Base-by-base conservation (phyloP, 2,797 vertebrate genomes). In the Capromys pilorides region DNA sequence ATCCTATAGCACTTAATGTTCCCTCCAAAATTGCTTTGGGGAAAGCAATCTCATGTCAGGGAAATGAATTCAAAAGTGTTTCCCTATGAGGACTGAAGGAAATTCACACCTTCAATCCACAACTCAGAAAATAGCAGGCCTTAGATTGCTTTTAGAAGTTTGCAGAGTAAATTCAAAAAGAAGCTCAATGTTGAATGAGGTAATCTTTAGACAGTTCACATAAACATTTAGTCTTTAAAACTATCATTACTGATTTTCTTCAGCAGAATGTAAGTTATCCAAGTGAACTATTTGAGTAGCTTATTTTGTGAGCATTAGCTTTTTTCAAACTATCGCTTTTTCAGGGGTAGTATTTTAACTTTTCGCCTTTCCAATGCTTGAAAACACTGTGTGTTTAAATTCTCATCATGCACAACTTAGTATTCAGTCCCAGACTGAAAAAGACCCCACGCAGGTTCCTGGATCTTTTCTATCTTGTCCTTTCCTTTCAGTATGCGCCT, bases 11-110 rank as follows among this genome's bases (percentile, higher is more conserved):
- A 94, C 92, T 94, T 95, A 96, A 96, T 96, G 94, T 94, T 94
- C 92, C 87, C 94, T 96, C 96, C 87, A 95, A 96, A 96, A 97
- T 96, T 97, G 96, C 94, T 97, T 96, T 94, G 91, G 89, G 81
- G 64, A 96, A 86, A 96, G 96, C 84, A 96, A 96, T 96, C 86
- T 87, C 93, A 49, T 91, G 93, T 94, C 92, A 94, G 54, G 83
- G 62, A 96, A 96, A 97, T 94, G 88, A 97, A 95, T 97, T 96
- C 90, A 90, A 88, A 95, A 96, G 85, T 86, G 80, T 80, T 93
- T 96, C 77, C 78, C 84, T 87, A 79, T 22, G 92, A 92, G 71
- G 39, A 71, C 86, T 89, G 69, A 96, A n/a, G 59, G 93, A 94
- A 93, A 96, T 73, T 85, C 67, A 64, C 41, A 96, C 91, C 77